Evolutionary conservation across 2,113 vertebrate genomes (phyloP).

Genomic region (Stictonetta naevosa): DNA sequence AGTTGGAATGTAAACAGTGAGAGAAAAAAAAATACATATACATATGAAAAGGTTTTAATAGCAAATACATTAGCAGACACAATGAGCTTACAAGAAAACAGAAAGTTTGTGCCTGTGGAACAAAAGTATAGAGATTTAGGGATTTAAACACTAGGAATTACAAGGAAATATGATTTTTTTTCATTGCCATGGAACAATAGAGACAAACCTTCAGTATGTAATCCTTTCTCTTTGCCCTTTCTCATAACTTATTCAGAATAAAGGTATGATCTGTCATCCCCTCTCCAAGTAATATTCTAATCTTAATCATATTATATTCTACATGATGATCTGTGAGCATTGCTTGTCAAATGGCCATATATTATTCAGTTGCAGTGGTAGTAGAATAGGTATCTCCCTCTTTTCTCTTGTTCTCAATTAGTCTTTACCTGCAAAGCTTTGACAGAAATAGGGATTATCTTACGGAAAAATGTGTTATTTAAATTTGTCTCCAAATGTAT

Average conservation of each 20-base stretch:
- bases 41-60: not conserved
- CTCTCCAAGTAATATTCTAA: not conserved
- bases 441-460: not conserved
- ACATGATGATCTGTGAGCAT: conserved; percentile 24
- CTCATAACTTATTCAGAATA: not conserved
- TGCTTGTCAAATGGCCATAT: conserved; percentile 28
- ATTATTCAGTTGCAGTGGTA: conserved; percentile 34
- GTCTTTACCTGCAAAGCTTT: not conserved
- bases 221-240: not conserved
- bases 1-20: not conserved
- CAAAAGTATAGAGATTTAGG: not conserved
- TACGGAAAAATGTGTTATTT: not conserved
- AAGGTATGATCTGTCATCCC: conserved; percentile 1
- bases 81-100: not conserved
- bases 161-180: not conserved
- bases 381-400: not conserved
- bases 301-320: conserved; percentile 19
- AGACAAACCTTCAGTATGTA: not conserved
- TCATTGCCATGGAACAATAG: not conserved
- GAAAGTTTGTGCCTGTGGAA: not conserved
- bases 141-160: not conserved
- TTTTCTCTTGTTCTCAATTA: not conserved
- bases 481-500: not conserved
- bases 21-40: not conserved
- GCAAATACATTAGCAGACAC: not conserved